phyloP scores from a whole-genome alignment of 2,888 invertebrate genomes.

The Caenorhabditis sinica region DNA sequence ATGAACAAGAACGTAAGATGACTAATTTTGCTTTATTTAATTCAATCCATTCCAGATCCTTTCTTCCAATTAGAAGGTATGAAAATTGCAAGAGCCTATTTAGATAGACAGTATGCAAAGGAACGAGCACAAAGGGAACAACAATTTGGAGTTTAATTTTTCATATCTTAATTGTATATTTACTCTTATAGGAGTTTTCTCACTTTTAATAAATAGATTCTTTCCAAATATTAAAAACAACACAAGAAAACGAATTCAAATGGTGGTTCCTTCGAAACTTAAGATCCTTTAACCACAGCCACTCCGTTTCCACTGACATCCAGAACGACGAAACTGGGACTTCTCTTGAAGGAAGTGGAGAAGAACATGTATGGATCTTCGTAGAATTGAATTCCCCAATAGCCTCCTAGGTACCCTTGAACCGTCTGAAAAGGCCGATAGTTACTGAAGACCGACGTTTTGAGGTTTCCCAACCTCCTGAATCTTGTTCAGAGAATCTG shows the following conservation, averaged over 20 bases:
- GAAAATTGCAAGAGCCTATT: conserved; percentile 66
- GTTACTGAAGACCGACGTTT: background rate
- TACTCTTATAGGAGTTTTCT: background rate
- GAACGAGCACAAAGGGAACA: conserved; percentile 46
- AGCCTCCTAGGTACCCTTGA: conserved; percentile 53
- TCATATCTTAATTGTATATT: background rate
- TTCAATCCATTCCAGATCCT: conserved; percentile 51
- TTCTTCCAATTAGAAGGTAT: conserved; percentile 66
- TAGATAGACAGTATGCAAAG: conserved; percentile 63
- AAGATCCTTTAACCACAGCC: conserved; percentile 42
- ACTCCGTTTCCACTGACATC: conserved; percentile 63
- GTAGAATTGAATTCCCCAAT: conserved; percentile 53
- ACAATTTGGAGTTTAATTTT: conserved; percentile 41
- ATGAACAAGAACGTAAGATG: conserved; percentile 37
- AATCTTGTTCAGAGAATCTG: conserved; percentile 46
- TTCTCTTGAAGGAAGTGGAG: conserved; percentile 41
- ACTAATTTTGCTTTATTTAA: too few relatives aligned
- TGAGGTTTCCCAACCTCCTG: conserved; percentile 12
- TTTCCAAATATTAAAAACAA: background rate
- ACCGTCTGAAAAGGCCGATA: conserved; percentile 43
- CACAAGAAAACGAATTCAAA: background rate
- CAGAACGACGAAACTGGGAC: conserved; percentile 54
- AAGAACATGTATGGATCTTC: conserved; percentile 60
- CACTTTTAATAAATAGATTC: background rate
- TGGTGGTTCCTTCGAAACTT: background rate